Percentiles rank a stretch among this genome's conserved stretches.
Conservation (phyloP, 2,888 invertebrate genomes). For the Eupithecia tripunctaria region DNA sequence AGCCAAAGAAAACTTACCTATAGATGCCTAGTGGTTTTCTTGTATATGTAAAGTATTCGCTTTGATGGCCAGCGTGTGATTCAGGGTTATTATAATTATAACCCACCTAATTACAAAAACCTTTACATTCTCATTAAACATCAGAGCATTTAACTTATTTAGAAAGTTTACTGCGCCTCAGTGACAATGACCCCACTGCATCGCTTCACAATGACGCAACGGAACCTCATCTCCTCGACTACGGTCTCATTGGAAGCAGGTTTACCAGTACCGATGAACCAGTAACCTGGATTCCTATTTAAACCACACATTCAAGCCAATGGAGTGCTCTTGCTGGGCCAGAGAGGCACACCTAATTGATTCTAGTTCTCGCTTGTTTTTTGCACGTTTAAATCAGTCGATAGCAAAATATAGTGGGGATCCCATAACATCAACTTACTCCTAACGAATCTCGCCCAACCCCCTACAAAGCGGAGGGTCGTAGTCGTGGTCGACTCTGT, state of each 20-base stretch:
- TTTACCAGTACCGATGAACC: neutral
- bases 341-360: neutral
- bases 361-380: neutral
- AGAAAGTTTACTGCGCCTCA: constrained; percentile 52
- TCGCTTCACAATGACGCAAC: constrained; percentile 54
- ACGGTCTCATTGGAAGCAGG: constrained; percentile 20
- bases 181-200: constrained; percentile 61
- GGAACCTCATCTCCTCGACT: constrained; percentile 41
- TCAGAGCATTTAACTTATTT: constrained; percentile 39
- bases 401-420: neutral
- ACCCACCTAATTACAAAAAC: constrained; percentile 17
- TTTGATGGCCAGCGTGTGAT: constrained; percentile 7
- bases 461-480: too few species aligned
- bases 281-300: neutral
- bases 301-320: neutral
- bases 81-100: constrained; percentile 8
- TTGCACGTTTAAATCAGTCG: neutral
- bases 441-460: too few species aligned
- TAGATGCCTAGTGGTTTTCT: neutral
- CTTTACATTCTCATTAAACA: constrained; percentile 28
- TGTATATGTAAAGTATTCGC: neutral
- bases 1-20: neutral
- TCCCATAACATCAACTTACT: too few species aligned
- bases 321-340: neutral
- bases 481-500: too few species aligned